These are phyloP conservation scores for Rhyacichthys aspro DNA, from an alignment of 2,797 vertebrate genomes.

Conservation along the genomic window DNA sequence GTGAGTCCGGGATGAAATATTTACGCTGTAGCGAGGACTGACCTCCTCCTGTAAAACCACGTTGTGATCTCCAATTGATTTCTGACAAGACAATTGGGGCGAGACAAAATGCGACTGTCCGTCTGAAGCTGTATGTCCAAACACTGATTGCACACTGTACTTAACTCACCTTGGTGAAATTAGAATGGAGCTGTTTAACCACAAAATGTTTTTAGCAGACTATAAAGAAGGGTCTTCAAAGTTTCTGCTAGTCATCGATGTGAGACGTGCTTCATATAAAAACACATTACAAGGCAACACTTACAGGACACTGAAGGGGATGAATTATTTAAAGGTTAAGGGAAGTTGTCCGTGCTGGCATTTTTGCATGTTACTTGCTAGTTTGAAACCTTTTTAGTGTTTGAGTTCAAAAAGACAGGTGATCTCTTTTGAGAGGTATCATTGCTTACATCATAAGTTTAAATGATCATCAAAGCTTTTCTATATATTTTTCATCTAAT, in stretches of 20 bases:
- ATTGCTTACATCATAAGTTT: too few species aligned
- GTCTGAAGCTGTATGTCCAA: constrained; percentile 16
- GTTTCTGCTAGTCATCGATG: neutral
- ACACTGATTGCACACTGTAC: constrained; percentile 2
- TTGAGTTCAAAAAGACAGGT: too few species aligned
- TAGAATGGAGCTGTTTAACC: constrained; percentile 5
- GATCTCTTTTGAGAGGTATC: too few species aligned
- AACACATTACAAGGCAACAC: neutral
- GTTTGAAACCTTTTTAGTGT: too few species aligned
- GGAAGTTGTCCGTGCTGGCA: too few species aligned
- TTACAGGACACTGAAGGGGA: too few species aligned
- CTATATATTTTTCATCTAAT: too few species aligned
- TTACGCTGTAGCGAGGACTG: constrained; percentile 87
- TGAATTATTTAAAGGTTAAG: too few species aligned
- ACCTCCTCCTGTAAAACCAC: constrained; percentile 89
- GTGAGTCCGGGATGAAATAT: constrained; percentile 92
- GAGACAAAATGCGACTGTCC: constrained; percentile 83
- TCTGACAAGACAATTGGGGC: constrained; percentile 91
- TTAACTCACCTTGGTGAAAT: constrained; percentile 19
- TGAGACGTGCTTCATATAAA: neutral
- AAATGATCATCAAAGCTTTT: too few species aligned
- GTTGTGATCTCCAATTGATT: constrained; percentile 93
- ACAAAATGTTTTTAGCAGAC: constrained; percentile 4
- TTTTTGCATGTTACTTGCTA: too few species aligned
- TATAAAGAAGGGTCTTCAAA: constrained; percentile 18